Percentiles rank a stretch among this genome's conserved stretches.
These are phyloP conservation scores for Taenioides sp. DNA, from an alignment of 2,797 vertebrate species.

Conservation along the genomic window DNA sequence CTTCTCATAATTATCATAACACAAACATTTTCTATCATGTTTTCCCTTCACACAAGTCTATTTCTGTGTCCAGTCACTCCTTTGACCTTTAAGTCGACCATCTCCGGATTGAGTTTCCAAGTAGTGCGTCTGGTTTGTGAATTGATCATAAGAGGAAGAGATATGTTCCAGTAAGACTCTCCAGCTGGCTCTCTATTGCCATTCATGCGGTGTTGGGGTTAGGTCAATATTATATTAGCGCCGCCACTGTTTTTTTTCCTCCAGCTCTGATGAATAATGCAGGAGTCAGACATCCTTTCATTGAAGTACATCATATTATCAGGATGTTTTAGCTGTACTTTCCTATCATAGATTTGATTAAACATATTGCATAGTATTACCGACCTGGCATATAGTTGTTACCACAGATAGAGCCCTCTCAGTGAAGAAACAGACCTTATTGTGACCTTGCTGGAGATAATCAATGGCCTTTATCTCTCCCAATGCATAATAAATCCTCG, in stretches of 20 bases:
- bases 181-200: slow-evolving; percentile 61
- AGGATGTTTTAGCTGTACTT: slow-evolving; percentile 60
- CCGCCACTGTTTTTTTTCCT: slow-evolving; percentile 72
- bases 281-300: slow-evolving; percentile 71
- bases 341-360: slow-evolving; percentile 68
- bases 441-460: slow-evolving; percentile 79
- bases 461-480: slow-evolving; percentile 82
- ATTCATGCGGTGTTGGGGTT: slow-evolving; percentile 71
- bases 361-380: slow-evolving; percentile 62
- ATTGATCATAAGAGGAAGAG: slow-evolving; percentile 71
- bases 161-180: slow-evolving; percentile 68
- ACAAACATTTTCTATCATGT: neutral
- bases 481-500: slow-evolving; percentile 80
- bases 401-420: slow-evolving; percentile 64
- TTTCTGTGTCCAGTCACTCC: slow-evolving; percentile 46
- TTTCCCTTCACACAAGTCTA: slow-evolving; percentile 28
- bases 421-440: slow-evolving; percentile 66
- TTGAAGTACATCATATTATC: slow-evolving; percentile 75
- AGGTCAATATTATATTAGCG: slow-evolving; percentile 80
- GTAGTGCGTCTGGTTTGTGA: slow-evolving; percentile 59
- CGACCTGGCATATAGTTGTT: slow-evolving; percentile 66
- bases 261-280: slow-evolving; percentile 77
- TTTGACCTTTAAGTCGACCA: slow-evolving; percentile 58
- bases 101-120: slow-evolving; percentile 63
- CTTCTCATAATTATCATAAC: neutral